These are phyloP conservation scores for Drosophila ercepeae DNA, from an alignment of 1,140 invertebrate genomes.

Conservation along the genomic window DNA sequence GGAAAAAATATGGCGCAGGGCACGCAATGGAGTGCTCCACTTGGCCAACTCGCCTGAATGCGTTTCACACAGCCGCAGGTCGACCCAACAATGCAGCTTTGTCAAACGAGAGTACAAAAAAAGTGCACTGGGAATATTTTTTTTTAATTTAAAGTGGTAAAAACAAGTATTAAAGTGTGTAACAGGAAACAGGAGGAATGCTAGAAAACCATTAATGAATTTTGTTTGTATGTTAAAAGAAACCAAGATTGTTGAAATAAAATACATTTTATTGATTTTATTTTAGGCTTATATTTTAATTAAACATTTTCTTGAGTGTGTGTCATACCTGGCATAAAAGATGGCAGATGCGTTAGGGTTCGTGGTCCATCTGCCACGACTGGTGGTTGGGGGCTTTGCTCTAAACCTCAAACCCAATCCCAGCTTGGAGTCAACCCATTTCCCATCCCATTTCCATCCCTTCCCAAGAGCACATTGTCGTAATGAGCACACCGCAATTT, in stretches of 20 bases:
- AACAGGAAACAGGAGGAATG: no score
- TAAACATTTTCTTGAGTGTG: constrained; percentile 6
- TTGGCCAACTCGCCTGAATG: constrained; percentile 59
- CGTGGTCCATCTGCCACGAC: constrained; percentile 44
- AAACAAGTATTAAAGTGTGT: constrained; percentile 5
- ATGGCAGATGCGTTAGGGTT: constrained; percentile 69
- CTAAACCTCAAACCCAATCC: constrained; percentile 3
- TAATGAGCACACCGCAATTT: constrained; percentile 81
- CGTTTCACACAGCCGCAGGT: constrained; percentile 71
- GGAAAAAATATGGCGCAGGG: constrained; percentile 72
- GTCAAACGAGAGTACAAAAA: constrained; percentile 26
- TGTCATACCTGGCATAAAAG: constrained; percentile 68
- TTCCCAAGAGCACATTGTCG: constrained; percentile 57
- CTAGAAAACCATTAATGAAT: no score
- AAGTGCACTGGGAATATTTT: constrained; percentile 3
- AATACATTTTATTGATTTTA: no score
- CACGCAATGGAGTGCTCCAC: constrained; percentile 75
- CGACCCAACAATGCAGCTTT: constrained; percentile 66
- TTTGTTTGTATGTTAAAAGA: no score
- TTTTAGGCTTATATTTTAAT: no score
- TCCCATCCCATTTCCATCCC: constrained; percentile 8
- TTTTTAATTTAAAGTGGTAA: no score
- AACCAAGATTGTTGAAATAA: no score
- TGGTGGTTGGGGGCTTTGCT: constrained; percentile 27
- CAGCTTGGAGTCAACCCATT: constrained; percentile 26